Conservation (phyloP, 2,113 vertebrate genomes). For the Marcusenius ussheri region DNA sequence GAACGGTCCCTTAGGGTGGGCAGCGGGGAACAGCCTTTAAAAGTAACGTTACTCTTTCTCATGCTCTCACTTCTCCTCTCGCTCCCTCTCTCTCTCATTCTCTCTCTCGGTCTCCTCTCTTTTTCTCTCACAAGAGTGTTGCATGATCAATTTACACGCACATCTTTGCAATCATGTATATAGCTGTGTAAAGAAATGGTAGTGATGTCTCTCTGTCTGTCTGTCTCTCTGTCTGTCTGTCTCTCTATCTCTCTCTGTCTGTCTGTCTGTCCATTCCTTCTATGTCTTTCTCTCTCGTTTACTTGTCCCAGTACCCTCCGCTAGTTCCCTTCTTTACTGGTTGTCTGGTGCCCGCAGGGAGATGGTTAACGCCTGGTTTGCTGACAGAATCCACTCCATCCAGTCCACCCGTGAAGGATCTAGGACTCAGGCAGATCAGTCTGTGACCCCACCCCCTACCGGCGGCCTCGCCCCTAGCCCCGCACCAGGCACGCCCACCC, state of each 20-base stretch:
- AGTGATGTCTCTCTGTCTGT: not conserved
- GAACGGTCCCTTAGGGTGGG: not conserved
- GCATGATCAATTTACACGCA: not conserved
- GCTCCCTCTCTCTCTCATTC: not conserved
- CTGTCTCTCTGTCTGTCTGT: not conserved
- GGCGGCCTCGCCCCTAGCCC: conserved; percentile 52
- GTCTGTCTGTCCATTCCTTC: not conserved
- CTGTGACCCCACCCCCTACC: conserved; percentile 44
- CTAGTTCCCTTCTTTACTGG: not conserved
- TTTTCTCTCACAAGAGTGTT: not conserved
- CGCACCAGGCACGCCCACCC: conserved; percentile 66
- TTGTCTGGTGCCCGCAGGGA: conserved; percentile 64
- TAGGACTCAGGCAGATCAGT: conserved; percentile 53
- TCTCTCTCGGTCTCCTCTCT: not conserved
- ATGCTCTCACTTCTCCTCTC: not conserved
- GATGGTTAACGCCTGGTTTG: conserved; percentile 98
- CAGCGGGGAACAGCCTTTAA: not conserved
- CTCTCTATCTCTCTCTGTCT: not conserved
- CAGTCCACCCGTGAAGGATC: conserved; percentile 67
- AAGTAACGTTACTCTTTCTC: not conserved
- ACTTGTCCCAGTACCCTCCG: not conserved
- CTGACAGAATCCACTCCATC: conserved; percentile 87
- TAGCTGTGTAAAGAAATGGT: not conserved
- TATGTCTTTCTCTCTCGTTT: not conserved
- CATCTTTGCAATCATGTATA: not conserved